Percentiles rank a stretch among this genome's conserved stretches.
These are phyloP conservation scores for Astyanax mexicanus DNA, from an alignment of 2,797 vertebrate species.

Conservation along the genomic window DNA sequence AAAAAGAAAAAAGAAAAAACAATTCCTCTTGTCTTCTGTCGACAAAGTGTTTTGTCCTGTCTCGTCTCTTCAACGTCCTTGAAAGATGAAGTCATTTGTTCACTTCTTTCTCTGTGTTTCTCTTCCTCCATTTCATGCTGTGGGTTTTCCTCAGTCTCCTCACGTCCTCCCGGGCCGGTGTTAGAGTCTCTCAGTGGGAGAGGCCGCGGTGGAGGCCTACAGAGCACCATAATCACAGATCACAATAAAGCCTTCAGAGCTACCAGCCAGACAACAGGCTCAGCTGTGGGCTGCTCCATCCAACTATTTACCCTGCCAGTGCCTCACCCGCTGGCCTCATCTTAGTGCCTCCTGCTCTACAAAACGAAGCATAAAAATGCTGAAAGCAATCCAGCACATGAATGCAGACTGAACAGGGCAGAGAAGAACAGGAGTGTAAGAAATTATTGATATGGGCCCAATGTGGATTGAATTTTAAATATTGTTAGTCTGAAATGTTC, in stretches of 20 bases:
- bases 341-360: background rate
- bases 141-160: constrained; percentile 61
- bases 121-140: constrained; percentile 70
- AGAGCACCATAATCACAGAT: constrained; percentile 83
- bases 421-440: no score
- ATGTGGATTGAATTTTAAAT: no score
- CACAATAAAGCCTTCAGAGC: constrained; percentile 81
- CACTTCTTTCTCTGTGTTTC: constrained; percentile 57
- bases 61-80: constrained; percentile 29
- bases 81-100: constrained; percentile 63
- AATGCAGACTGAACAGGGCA: no score
- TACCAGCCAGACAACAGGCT: constrained; percentile 68
- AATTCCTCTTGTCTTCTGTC: background rate
- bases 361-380: background rate
- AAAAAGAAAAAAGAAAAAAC: no score
- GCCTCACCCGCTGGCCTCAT: constrained; percentile 36
- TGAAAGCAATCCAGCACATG: background rate
- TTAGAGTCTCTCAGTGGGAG: constrained; percentile 77
- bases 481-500: no score
- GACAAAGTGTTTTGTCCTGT: constrained; percentile 17
- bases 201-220: constrained; percentile 75
- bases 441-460: no score
- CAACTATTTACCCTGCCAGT: constrained; percentile 43
- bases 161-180: constrained; percentile 61
- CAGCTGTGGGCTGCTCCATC: constrained; percentile 74